Evolutionary conservation across 2,888 invertebrate genomes (phyloP), one percentile per base, ranked within the genome.

Genomic region (Diarsia dahlii): DNA sequence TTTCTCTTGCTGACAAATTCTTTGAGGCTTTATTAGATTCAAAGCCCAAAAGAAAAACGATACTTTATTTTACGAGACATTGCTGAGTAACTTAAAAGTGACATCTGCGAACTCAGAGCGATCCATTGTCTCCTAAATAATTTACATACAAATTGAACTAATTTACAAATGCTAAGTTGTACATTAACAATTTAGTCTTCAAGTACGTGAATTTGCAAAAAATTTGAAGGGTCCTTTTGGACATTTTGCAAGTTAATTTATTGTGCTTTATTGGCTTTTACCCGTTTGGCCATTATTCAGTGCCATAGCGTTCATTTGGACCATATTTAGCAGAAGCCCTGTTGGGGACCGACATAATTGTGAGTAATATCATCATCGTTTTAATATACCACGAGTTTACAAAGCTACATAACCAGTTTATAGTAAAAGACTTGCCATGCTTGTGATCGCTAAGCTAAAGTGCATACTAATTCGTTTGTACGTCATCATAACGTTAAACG

Each of bases 111-210:
- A 74, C 81, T 77, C 46, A 34, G 46, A 77, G 34, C 67, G 54
- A 68, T 63, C 69, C 66, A 84, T 86, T 86, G 87, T 87, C 84
- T 79, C 72, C 76, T 80, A 75, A 70, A 73, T 81, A 82, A 91
- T 91, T 90, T 84, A 82, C 90, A 91, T 91, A 84, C 87, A 90
- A 90, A 90, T 89, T 86, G 87, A 89, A 88, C 88, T 89, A 84
- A 90, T 90, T 87, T 87, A 87, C 88, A 87, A 87, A 78, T 82
- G 84, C 84, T 85, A 87, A 88, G 89, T 87, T 84, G 86, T 85
- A 85, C 87, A 84, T 86, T 86, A 84, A 65, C 60, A 76, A 81
- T 76, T 75, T 78, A 64, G 71, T 81, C 76, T 66, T 76, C n/a
- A n/a, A n/a, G 78, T 74, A 60, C 39, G 60, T 70, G 52, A 72